Base-by-base conservation (phyloP, 2,113 vertebrate genomes). In the Labeo rohita region DNA sequence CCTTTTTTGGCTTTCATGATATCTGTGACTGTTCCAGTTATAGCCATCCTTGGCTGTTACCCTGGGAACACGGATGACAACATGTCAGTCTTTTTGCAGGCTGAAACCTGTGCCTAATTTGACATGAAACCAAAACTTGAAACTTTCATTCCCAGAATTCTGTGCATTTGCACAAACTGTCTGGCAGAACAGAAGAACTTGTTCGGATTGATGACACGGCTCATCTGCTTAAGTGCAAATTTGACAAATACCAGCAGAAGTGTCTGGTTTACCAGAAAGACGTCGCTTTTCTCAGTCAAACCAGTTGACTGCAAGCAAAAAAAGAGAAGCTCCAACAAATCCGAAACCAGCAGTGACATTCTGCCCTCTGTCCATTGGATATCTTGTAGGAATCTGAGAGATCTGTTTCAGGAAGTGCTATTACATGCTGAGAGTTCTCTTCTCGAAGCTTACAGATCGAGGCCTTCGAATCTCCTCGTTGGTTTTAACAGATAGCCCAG, bases 21-120 rank as follows among this genome's bases (percentile, higher is more conserved):
- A 43, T 70, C n/a, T 52, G 15, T 47, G 65, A 43, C 34, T 81
- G 10, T 83, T 72, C 59, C 68, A 65, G 83, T 77, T 45, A 23
- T 43, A 63, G 63, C 13, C 23, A 76, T 68, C 39, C 65, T 79
- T 11, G 28, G 79, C 15, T 52, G 88, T 89, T 91, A 86, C 87
- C 87, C 80, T 45, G 16, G 85, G 86, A 88, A 84, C 52, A 52
- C 43, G 15, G 43, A 78, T 49, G 68, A 86, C 68, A 59, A 72
- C 72, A 68, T 36, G n/a, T 54, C 65, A 16, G 23, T 80, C 45
- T 73, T 47, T 49, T 65, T 36, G 61, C 86, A 66, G 16, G 18
- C 56, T 85, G 72, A 84, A 72, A 63, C 65, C 78, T 54, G 88
- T 86, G 70, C 66, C 52, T 85, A 70, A 82, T 81, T 84, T 76